These are phyloP conservation scores for Galaxea fascicularis DNA, from an alignment of 92 coral and sea anemone species.

Conservation along the genomic window DNA sequence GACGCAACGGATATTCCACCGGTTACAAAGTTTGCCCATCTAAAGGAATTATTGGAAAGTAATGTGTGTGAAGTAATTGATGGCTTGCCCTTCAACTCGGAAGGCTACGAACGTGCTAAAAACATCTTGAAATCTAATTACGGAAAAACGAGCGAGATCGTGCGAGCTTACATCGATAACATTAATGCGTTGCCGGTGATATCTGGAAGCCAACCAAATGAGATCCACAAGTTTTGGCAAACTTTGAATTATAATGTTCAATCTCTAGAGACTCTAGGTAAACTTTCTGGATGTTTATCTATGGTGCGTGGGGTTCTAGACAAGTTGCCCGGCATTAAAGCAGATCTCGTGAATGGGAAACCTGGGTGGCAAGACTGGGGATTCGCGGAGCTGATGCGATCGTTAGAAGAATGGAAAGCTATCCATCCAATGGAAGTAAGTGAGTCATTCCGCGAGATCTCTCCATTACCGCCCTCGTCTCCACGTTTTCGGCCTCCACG, in stretches of 20 bases:
- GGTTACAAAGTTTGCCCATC: slow-evolving; percentile 33
- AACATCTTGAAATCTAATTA: slow-evolving; percentile 25
- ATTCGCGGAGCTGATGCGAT: slow-evolving; percentile 44
- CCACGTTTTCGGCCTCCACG: slow-evolving; percentile 18
- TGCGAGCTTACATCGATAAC: slow-evolving; percentile 20
- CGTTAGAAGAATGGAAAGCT: slow-evolving; percentile 68
- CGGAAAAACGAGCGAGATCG: slow-evolving; percentile 12
- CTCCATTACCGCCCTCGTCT: slow-evolving; percentile 6
- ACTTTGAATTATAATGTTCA: slow-evolving; percentile 61
- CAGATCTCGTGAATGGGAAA: slow-evolving; percentile 53
- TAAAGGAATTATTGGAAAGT: slow-evolving; percentile 27
- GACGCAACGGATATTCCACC: slow-evolving; percentile 35
- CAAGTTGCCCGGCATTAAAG: slow-evolving; percentile 62
- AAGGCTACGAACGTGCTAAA: slow-evolving; percentile 46
- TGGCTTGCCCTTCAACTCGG: slow-evolving; percentile 33
- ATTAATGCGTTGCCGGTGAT: slow-evolving; percentile 30
- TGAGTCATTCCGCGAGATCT: neutral
- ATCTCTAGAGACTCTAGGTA: slow-evolving; percentile 62
- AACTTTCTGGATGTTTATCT: slow-evolving; percentile 51
- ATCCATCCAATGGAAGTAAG: slow-evolving; percentile 47
- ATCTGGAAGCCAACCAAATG: slow-evolving; percentile 12
- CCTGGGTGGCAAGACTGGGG: slow-evolving; percentile 69
- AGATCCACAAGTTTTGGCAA: slow-evolving; percentile 35
- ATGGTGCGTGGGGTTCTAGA: slow-evolving; percentile 59
- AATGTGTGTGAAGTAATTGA: slow-evolving; percentile 22